Evolutionary conservation across 2,797 vertebrate genomes (phyloP).

Genomic region (Cichlasoma orientale): DNA sequence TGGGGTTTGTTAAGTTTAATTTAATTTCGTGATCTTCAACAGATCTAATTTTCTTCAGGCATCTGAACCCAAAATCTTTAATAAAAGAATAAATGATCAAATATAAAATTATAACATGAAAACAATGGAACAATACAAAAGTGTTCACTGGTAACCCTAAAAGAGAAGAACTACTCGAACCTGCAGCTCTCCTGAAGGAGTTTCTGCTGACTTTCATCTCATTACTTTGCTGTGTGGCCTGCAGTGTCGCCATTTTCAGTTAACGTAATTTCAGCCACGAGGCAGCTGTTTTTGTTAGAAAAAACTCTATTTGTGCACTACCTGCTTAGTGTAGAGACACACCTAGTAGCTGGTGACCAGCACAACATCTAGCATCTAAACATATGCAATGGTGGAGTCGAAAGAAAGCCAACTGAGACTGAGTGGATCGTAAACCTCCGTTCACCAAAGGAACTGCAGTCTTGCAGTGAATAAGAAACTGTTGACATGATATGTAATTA

Average conservation of each 20-base stretch:
- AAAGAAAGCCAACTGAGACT: not conserved
- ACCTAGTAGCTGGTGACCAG: not conserved
- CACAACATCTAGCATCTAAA: not conserved
- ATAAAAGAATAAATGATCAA: not conserved
- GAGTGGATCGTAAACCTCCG: not conserved
- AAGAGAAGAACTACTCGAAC: not conserved
- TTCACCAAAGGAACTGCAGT: not conserved
- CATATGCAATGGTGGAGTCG: conserved; percentile 1
- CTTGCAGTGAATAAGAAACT: not conserved
- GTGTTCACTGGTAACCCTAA: not conserved
- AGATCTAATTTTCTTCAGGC: not conserved
- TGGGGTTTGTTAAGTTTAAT: not conserved
- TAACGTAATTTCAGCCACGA: not conserved
- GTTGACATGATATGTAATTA: not conserved
- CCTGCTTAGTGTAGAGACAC: not conserved
- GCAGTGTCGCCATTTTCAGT: not conserved
- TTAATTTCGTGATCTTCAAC: not conserved
- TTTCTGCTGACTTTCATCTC: not conserved
- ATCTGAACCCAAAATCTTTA: not conserved
- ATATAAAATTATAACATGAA: not conserved
- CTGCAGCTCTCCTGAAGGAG: not conserved
- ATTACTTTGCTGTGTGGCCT: not conserved
- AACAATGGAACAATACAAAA: not conserved
- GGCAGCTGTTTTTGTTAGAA: not conserved
- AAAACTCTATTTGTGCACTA: not conserved